Percentiles rank a stretch among this genome's conserved stretches.
These are phyloP conservation scores for Tetramorium simillimum DNA, from an alignment of 1,140 invertebrate species.

Conservation along the genomic window DNA sequence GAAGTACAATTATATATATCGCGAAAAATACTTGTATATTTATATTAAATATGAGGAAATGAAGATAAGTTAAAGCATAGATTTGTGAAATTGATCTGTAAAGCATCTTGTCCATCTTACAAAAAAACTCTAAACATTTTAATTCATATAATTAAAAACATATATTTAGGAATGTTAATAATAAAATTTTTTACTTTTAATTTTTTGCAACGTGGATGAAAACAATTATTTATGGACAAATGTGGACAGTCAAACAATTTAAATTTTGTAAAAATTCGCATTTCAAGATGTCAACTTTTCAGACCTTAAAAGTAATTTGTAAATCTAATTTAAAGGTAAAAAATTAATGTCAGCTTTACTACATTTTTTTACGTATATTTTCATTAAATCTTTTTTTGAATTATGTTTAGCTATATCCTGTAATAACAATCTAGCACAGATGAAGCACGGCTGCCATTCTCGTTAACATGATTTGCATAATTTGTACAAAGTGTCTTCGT, in stretches of 20 bases:
- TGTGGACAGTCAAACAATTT: too few relatives aligned
- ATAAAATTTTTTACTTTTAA: too few relatives aligned
- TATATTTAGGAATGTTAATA: too few relatives aligned
- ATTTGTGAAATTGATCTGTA: too few relatives aligned
- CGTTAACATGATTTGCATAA: conserved; percentile 57
- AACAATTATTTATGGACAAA: too few relatives aligned
- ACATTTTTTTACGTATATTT: not conserved
- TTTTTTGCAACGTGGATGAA: too few relatives aligned
- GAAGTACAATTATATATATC: not conserved
- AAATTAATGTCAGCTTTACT: not conserved
- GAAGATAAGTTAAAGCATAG: not conserved
- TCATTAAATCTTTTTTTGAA: not conserved
- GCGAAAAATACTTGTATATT: not conserved
- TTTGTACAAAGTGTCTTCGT: conserved; percentile 20
- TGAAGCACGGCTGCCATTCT: conserved; percentile 18
- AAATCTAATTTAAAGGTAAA: not conserved
- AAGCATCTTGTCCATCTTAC: too few relatives aligned
- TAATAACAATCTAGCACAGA: not conserved
- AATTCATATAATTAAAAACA: too few relatives aligned
- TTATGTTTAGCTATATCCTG: not conserved
- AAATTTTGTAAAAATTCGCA: too few relatives aligned
- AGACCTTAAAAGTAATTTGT: not conserved
- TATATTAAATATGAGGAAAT: not conserved
- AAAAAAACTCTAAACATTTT: too few relatives aligned
- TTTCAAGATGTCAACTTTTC: too few relatives aligned